phyloP scores from a whole-genome alignment of 1,140 invertebrate genomes.

The Neodiprion lecontei region DNA sequence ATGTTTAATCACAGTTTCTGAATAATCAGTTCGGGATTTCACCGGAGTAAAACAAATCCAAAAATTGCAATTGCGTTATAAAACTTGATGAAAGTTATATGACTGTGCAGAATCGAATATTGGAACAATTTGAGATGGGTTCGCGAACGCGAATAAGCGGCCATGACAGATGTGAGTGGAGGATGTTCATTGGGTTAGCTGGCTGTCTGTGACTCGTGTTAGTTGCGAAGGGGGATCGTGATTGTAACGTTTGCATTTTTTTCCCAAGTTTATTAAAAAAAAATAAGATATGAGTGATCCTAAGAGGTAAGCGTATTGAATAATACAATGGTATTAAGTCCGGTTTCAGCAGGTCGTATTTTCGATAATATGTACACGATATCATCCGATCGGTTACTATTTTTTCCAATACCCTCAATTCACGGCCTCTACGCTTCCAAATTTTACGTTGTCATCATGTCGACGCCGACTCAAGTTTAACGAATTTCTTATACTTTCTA shows the following conservation, averaged over 20 bases:
- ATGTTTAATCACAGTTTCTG: no score
- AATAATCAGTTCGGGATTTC: no score
- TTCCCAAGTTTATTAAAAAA: neutral
- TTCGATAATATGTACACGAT: no score
- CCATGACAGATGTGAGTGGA: slow-evolving; percentile 36
- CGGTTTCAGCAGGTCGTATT: no score
- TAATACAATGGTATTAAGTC: neutral
- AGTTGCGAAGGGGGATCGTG: slow-evolving; percentile 20
- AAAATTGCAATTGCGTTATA: no score
- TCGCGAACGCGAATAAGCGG: slow-evolving; percentile 25
- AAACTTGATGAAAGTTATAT: no score
- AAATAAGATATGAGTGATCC: slow-evolving; percentile 46
- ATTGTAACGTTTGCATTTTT: slow-evolving; percentile 31
- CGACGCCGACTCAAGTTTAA: slow-evolving; percentile 49
- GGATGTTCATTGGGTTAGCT: slow-evolving; percentile 31
- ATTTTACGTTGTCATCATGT: slow-evolving; percentile 63
- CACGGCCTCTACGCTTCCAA: slow-evolving; percentile 37
- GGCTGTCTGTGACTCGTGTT: slow-evolving; percentile 24
- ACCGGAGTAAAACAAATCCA: no score
- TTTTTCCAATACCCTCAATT: neutral
- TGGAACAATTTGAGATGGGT: neutral
- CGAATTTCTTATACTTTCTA: slow-evolving; percentile 5
- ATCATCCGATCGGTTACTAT: no score
- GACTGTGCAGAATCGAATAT: no score
- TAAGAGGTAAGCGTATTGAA: slow-evolving; percentile 47